Evolutionary conservation across 2,113 vertebrate species (phyloP).

Genomic region (Ameiurus melas): DNA sequence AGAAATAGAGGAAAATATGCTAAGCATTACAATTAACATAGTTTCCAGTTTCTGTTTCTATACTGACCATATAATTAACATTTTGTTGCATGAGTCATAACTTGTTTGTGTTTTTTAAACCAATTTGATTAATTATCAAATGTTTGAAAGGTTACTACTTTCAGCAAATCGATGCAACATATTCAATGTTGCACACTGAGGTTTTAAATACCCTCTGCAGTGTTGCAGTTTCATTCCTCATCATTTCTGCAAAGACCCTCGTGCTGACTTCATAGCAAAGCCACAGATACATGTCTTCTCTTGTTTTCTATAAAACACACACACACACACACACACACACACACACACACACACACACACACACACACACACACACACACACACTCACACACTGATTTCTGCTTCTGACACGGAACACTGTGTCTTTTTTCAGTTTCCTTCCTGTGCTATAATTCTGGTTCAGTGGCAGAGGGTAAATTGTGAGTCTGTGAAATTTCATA

Average conservation of each 20-base stretch:
- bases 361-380: not conserved
- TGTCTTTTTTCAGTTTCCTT: conserved; percentile 49
- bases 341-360: no score
- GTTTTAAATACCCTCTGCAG: conserved; percentile 42
- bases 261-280: conserved; percentile 23
- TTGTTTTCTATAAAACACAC: not conserved
- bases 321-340: not conserved
- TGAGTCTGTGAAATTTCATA: not conserved
- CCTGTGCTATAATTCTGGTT: conserved; percentile 32
- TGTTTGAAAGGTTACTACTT: not conserved
- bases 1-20: conserved; percentile 38
- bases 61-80: not conserved
- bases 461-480: not conserved
- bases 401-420: conserved; percentile 7
- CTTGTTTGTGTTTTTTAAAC: not conserved
- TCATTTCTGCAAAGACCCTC: conserved; percentile 55
- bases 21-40: conserved; percentile 25
- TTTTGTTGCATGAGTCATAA: conserved; percentile 23
- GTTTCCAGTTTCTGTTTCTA: conserved; percentile 43
- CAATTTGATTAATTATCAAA: not conserved
- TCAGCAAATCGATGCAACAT: not conserved
- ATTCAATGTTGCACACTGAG: not conserved
- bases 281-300: conserved; percentile 15
- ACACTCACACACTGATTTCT: conserved; percentile 20
- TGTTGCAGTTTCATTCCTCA: conserved; percentile 49